Conservation (phyloP, 2,797 vertebrate species). For the Xiphophorus birchmanni region DNA sequence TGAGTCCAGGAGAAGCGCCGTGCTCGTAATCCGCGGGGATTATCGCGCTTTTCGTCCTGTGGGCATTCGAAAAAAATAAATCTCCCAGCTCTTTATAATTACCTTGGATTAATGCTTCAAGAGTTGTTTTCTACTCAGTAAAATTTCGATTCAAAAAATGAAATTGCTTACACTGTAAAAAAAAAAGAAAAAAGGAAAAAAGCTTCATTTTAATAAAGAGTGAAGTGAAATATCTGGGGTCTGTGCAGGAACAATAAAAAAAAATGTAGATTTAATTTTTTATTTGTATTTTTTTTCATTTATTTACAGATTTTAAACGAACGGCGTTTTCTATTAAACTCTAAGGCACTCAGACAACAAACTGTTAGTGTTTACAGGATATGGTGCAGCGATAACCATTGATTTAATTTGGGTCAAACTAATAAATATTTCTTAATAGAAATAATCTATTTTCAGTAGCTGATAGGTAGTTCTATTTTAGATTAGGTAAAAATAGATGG, state of each 20-base stretch:
- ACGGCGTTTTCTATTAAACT: background rate
- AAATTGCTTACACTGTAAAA: background rate
- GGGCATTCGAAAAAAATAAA: constrained; percentile 13
- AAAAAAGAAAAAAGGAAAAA: too few species aligned
- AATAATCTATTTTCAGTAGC: background rate
- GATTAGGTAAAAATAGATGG: background rate
- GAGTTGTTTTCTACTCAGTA: constrained; percentile 4
- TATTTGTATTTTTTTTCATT: too few species aligned
- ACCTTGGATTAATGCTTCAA: constrained; percentile 8
- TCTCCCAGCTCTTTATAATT: constrained; percentile 1
- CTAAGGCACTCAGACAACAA: background rate
- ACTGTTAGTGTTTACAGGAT: background rate
- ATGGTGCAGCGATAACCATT: background rate
- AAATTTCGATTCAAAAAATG: background rate
- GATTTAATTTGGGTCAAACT: background rate
- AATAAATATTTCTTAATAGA: background rate
- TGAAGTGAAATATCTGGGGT: background rate
- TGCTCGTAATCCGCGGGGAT: constrained; percentile 7
- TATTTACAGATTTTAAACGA: background rate
- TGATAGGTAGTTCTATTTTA: too few species aligned
- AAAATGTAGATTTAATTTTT: background rate
- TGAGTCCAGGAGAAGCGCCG: constrained; percentile 17
- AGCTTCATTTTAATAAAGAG: background rate
- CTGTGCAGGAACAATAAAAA: background rate
- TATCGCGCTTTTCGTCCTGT: constrained; percentile 26